phyloP scores from a whole-genome alignment of 2,888 invertebrate genomes.

The Lasioglossum malachurum region DNA sequence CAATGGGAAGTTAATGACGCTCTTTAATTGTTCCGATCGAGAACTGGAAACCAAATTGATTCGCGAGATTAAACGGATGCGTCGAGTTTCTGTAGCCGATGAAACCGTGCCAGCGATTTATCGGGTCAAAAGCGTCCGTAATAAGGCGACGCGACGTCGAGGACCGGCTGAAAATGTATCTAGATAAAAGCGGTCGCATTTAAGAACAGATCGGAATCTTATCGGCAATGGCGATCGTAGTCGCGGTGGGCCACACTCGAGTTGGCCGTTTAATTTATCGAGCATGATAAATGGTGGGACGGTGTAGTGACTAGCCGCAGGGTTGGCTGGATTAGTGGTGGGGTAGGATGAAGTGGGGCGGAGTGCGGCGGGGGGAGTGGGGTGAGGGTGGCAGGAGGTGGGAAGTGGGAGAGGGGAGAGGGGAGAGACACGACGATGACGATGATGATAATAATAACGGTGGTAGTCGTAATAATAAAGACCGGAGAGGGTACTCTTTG shows the following conservation, averaged over 20 bases:
- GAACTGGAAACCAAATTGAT: not conserved
- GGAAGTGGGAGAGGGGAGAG: too few relatives aligned
- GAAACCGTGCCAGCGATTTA: conserved; percentile 24
- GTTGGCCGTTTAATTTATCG: conserved; percentile 72
- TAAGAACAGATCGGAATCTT: conserved; percentile 66
- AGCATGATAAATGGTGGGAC: conserved; percentile 60
- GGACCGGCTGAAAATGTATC: conserved; percentile 20
- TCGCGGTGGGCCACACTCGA: conserved; percentile 56
- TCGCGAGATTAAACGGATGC: not conserved
- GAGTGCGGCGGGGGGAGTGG: not conserved
- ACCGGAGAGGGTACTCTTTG: conserved; percentile 49
- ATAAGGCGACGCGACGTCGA: not conserved
- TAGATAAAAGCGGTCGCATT: conserved; percentile 44
- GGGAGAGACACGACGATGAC: conserved; percentile 36
- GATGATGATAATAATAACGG: conserved; percentile 59
- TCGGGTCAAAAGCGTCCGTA: conserved; percentile 7
- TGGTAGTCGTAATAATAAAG: conserved; percentile 52
- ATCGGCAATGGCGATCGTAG: conserved; percentile 57
- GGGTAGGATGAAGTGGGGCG: conserved; percentile 30
- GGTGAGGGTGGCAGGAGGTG: not conserved
- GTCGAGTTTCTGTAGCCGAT: not conserved
- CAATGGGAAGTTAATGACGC: not conserved
- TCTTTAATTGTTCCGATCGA: not conserved
- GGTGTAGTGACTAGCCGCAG: conserved; percentile 58
- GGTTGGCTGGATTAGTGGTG: not conserved